Evolutionary conservation across 2,797 vertebrate species (phyloP).

Genomic region (Ataeniobius toweri): DNA sequence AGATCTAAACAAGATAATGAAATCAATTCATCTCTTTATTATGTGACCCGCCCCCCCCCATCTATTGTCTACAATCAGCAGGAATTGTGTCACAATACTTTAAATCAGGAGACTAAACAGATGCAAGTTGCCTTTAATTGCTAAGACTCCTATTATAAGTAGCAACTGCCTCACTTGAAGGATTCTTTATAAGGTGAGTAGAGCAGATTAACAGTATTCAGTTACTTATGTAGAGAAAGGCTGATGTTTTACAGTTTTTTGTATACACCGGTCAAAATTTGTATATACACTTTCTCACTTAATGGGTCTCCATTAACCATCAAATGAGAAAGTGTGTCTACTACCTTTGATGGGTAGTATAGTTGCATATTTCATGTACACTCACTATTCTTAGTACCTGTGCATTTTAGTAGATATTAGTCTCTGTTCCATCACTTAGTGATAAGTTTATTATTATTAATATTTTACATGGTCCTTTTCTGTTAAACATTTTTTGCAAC

Average conservation of each 20-base stretch:
- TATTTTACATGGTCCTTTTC: neutral
- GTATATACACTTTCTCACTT: too few relatives aligned
- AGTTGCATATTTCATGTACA: neutral
- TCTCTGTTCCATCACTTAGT: neutral
- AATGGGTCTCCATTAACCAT: too few relatives aligned
- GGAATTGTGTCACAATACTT: neutral
- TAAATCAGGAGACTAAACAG: conserved; percentile 10
- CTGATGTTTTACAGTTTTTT: neutral
- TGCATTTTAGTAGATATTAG: neutral
- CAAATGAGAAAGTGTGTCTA: too few relatives aligned
- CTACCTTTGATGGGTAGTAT: too few relatives aligned
- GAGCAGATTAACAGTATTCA: neutral
- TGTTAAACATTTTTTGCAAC: neutral
- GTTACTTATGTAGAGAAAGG: neutral
- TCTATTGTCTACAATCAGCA: neutral
- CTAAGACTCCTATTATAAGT: neutral
- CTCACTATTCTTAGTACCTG: too few relatives aligned
- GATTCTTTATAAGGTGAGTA: neutral
- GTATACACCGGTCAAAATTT: neutral
- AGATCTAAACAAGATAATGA: conserved; percentile 31
- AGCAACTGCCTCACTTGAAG: neutral
- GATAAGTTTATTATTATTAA: neutral
- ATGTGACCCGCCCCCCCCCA: neutral
- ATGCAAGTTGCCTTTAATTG: conserved; percentile 32
- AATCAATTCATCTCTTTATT: conserved; percentile 41